Conservation (phyloP, 2,797 vertebrate genomes). For the Geotrypetes seraphini region DNA sequence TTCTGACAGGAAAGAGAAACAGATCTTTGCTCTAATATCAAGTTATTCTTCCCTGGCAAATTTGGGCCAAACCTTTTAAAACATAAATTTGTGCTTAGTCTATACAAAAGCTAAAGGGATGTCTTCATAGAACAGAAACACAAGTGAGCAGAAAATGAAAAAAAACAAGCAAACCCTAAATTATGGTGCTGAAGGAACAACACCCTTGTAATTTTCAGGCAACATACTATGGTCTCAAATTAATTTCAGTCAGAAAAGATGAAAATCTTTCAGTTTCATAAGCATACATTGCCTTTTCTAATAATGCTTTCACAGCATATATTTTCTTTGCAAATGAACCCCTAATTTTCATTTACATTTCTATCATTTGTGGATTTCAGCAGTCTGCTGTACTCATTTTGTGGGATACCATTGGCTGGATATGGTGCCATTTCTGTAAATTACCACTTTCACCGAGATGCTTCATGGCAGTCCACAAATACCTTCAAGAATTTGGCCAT, state of each 20-base stretch:
- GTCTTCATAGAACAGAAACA: too few species aligned
- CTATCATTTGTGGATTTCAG: constrained; percentile 24
- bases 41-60: too few species aligned
- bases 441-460: constrained; percentile 24
- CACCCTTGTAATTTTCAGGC: constrained; percentile 7
- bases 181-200: constrained; percentile 14
- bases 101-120: too few species aligned
- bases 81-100: too few species aligned
- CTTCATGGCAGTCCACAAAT: constrained; percentile 34
- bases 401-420: constrained; percentile 31
- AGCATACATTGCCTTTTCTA: constrained; percentile 37
- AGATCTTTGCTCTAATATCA: too few species aligned
- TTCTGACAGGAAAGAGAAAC: too few species aligned
- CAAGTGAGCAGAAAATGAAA: too few species aligned
- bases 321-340: constrained; percentile 22
- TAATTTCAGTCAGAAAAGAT: constrained; percentile 18
- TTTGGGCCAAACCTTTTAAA: too few species aligned
- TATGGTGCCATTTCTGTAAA: constrained; percentile 17
- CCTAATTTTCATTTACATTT: constrained; percentile 30
- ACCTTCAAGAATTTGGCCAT: constrained; percentile 27
- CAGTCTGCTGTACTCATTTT: constrained; percentile 34
- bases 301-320: constrained; percentile 24
- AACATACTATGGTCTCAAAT: constrained; percentile 30
- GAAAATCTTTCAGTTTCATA: constrained; percentile 23
- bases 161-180: not conserved